Conservation (phyloP, 2,113 vertebrate species). For the Beaufortia kweichowensis region DNA sequence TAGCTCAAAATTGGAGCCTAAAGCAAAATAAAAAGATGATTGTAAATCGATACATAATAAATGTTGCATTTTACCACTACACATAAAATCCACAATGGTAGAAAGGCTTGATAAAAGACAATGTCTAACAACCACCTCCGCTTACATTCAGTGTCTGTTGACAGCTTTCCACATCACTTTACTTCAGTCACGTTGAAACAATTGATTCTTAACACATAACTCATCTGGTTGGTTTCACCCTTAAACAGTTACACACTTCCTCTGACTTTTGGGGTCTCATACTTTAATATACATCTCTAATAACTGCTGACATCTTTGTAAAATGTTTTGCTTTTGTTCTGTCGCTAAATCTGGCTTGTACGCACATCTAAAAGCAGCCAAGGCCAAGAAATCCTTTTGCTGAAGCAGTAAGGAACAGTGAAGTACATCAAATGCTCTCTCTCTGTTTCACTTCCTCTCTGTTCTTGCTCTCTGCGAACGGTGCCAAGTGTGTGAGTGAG, state of each 20-base stretch:
- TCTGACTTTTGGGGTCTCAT: constrained; percentile 16
- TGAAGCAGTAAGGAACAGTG: neutral
- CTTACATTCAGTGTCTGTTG: constrained; percentile 1
- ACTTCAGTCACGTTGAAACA: too few relatives aligned
- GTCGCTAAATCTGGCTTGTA: neutral
- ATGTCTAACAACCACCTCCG: neutral
- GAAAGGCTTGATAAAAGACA: neutral
- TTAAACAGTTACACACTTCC: neutral
- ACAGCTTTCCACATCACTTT: neutral
- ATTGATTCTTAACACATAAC: too few relatives aligned
- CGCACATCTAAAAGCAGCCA: constrained; percentile 5
- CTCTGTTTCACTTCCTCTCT: neutral
- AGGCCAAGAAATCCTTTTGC: neutral
- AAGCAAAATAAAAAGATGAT: constrained; percentile 5
- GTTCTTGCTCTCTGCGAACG: constrained; percentile 3
- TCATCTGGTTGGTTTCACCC: constrained; percentile 30
- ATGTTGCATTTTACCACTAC: constrained; percentile 18
- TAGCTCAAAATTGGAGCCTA: neutral
- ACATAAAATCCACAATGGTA: constrained; percentile 3
- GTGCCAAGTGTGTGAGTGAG: constrained; percentile 40
- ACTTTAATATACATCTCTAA: constrained; percentile 21
- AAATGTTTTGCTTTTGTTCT: neutral
- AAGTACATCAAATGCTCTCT: constrained; percentile 3
- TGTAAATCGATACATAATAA: constrained; percentile 34
- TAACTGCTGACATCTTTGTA: constrained; percentile 30